Evolutionary conservation across 2,888 invertebrate genomes (phyloP), one percentile per base, ranked within the genome.

Genomic region (Rhimphoctona megacephalus): DNA sequence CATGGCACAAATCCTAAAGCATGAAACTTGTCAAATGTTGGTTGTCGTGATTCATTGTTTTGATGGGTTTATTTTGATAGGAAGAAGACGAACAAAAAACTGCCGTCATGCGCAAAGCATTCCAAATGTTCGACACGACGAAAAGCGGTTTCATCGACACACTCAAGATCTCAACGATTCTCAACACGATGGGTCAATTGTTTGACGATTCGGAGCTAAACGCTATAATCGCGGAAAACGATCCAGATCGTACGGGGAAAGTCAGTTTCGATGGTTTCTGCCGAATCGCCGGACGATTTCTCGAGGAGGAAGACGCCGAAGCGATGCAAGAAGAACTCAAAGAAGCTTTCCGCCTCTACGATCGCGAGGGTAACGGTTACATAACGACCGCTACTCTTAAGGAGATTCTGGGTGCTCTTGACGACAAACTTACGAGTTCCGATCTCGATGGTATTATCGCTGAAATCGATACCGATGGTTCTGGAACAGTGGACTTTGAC

Each of bases 401-500:
- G 94, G 99, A 99, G 95, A 99, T 99, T 95, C 96, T 99, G 89
- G 97, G 97, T 79, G 98, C 98, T 36, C 95, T 98, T 64, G 99
- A 99, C 92, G 99, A 99, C 94, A 99, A 99, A 94, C 96, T 99
- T 54, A 98, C 97, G 89, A 97, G 97, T 92, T 96, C 98, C 76
- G 99, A 99, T 94, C 96, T 99, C 90, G 99, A 99, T 94, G 99
- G 98, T 90, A 99, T 99, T 95, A 99, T 99, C 94, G 97, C 98
- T 92, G 99, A 99, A 95, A 99, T 99, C 92, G 99, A 99, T 95
- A 98, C 99, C 87, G 99, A 99, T 95, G 99, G 99, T 81, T 99
- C 99, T 89, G 99, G 99, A 93, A 99, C 99, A 89, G 99, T 99
- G 90, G 99, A 99, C 95, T 99, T 99, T 94, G 99, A 99, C 96